Percentiles rank a stretch among this genome's conserved stretches.
phyloP scores from a whole-genome alignment of 2,888 invertebrate genomes.

The Serrognathus titanus region DNA sequence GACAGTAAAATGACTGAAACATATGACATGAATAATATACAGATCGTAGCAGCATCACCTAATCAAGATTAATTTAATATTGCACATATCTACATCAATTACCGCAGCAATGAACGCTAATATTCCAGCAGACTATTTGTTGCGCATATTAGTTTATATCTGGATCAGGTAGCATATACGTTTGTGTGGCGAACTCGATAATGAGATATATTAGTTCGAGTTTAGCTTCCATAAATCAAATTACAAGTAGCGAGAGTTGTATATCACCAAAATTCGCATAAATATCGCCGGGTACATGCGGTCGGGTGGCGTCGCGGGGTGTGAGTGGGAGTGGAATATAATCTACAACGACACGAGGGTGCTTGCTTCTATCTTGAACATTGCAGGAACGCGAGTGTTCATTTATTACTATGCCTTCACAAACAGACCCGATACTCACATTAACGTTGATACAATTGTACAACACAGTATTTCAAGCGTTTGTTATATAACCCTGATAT shows the following conservation, averaged over 20 bases:
- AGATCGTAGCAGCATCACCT: background rate
- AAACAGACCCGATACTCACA: constrained; percentile 19
- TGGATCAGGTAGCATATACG: constrained; percentile 1
- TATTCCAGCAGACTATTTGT: background rate
- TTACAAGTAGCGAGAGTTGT: constrained; percentile 34
- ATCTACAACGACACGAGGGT: constrained; percentile 25
- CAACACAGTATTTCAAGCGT: constrained; percentile 17
- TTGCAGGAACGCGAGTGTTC: constrained; percentile 10
- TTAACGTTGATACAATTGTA: constrained; percentile 20
- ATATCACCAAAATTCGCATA: constrained; percentile 36
- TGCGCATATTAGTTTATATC: background rate
- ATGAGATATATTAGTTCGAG: constrained; percentile 37
- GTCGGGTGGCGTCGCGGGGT: constrained; percentile 2
- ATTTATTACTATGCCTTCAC: constrained; percentile 18
- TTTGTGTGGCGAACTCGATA: constrained; percentile 32
- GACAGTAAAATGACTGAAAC: too few relatives aligned
- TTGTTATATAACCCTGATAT: constrained; percentile 3
- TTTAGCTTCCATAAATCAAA: constrained; percentile 39
- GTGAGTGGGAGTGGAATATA: constrained; percentile 21
- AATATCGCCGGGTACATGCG: constrained; percentile 28
- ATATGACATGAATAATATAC: too few relatives aligned
- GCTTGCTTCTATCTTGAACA: constrained; percentile 11
- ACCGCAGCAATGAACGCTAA: background rate
- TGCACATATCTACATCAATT: background rate
- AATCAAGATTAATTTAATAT: background rate